Base-by-base conservation (phyloP, 2,797 vertebrate genomes). In the Leptodactylus fallax region DNA sequence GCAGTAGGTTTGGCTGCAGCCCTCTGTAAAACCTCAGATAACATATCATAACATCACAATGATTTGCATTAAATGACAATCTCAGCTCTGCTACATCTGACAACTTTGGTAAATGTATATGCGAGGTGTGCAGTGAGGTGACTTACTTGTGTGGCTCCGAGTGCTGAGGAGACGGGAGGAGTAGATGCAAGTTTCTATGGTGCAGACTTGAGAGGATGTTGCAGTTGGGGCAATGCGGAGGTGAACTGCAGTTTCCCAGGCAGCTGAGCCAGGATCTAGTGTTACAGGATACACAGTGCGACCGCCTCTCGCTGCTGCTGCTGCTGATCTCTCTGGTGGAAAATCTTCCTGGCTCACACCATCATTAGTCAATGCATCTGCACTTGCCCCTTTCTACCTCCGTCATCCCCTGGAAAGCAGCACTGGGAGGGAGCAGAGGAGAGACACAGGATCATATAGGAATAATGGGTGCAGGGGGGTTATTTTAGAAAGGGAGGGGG, bases 191-290 rank as follows among this genome's bases (percentile, higher is more conserved):
- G 47, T 86, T 81, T 81, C 6, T 25, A 3, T 55, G 23, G 10
- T 83, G 86, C 86, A 79, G 86, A 13, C 71, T 82, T 69, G 1
- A 7, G 49, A 11, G 19, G 86, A 55, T 87, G 81, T 27, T 87
- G 86, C 81, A 87, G 80, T 45, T 67, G 78, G 80, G 56, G 85
- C 80, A 83, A 87, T 87, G 86, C 86, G 78, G 86, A 87, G 86
- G 51, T 83, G 72, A 82, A 65, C 21, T 87, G 36, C 36, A 36
- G 36, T 36, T 36, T 36, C 36, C 36, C 36, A 36, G 36, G 86
- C 86, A 87, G 53, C 78, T 72, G 83, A 77, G 71, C 25, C 72
- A 79, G 74, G 63, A 58, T 72, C 80, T 87, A 78, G 80, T 25
- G 65, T 83, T 83, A 83, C 86, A 65, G 71, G 36, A 51, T 16